Percentiles rank a stretch among this genome's conserved stretches.
These are phyloP conservation scores for Chloroclysta siterata DNA, from an alignment of 2,888 invertebrate species.

Conservation along the genomic window DNA sequence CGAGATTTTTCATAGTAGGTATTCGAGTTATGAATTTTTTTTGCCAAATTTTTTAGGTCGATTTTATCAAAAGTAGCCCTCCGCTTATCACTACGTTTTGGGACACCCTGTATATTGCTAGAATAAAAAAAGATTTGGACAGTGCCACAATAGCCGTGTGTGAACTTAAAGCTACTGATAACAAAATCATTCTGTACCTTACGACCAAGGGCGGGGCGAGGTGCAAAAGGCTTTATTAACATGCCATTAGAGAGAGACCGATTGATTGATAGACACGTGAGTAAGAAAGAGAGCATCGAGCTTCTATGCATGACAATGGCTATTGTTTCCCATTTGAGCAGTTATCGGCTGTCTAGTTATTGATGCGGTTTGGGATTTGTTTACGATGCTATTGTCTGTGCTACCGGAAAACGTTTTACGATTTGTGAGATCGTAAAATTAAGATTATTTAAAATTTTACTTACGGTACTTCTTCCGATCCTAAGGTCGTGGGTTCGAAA, in stretches of 20 bases:
- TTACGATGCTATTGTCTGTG: conserved; percentile 23
- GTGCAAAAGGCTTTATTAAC: conserved; percentile 22
- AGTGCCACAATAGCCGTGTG: too few relatives aligned
- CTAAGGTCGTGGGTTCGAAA: too few relatives aligned
- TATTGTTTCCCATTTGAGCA: conserved; percentile 24
- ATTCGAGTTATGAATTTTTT: too few relatives aligned
- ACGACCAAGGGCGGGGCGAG: conserved; percentile 11
- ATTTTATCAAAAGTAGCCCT: too few relatives aligned
- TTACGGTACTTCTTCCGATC: too few relatives aligned
- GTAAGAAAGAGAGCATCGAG: conserved; percentile 9
- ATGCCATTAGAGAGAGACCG: conserved; percentile 21
- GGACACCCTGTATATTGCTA: too few relatives aligned
- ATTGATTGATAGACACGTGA: background rate
- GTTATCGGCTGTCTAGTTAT: conserved; percentile 26
- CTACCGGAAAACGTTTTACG: conserved; percentile 22
- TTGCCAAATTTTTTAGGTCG: too few relatives aligned
- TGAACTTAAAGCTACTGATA: background rate
- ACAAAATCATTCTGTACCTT: background rate
- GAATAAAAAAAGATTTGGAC: too few relatives aligned
- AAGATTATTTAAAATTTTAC: background rate
- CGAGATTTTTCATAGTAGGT: too few relatives aligned
- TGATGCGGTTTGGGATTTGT: conserved; percentile 25
- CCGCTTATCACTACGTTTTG: too few relatives aligned
- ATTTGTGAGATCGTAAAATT: conserved; percentile 6
- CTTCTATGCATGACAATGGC: conserved; percentile 22